These are phyloP conservation scores for Anseranas semipalmata DNA, from an alignment of 2,113 vertebrate genomes.

Conservation along the genomic window DNA sequence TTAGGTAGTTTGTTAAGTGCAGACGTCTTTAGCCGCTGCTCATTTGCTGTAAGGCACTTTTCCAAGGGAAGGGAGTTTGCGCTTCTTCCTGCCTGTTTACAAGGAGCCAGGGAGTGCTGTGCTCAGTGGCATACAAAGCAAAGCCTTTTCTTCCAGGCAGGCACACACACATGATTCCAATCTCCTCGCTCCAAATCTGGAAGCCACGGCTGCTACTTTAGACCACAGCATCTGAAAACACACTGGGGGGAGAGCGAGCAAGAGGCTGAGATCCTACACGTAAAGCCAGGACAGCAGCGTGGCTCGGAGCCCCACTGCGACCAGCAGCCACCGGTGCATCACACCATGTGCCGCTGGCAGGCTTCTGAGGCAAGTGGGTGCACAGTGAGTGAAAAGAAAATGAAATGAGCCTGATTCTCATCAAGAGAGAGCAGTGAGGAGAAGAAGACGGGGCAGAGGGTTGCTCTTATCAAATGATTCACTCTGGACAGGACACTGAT, in stretches of 20 bases:
- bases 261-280: neutral
- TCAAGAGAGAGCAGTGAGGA: neutral
- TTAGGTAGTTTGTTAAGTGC: neutral
- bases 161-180: neutral
- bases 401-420: neutral
- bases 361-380: neutral
- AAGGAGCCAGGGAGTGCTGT: neutral
- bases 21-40: neutral
- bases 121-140: neutral
- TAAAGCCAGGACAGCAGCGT: neutral
- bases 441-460: neutral
- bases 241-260: neutral
- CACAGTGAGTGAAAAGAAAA: neutral
- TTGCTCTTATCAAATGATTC: neutral
- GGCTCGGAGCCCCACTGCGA: neutral
- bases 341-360: neutral
- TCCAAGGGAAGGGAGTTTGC: neutral
- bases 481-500: neutral
- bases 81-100: neutral
- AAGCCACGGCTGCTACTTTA: conserved; percentile 27
- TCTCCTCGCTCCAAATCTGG: neutral
- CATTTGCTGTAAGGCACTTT: neutral
- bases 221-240: neutral
- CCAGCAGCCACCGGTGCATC: fast-evolving
- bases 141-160: neutral